Evolutionary conservation across 2,888 invertebrate genomes (phyloP).

Genomic region (Monoplex corrugatus): DNA sequence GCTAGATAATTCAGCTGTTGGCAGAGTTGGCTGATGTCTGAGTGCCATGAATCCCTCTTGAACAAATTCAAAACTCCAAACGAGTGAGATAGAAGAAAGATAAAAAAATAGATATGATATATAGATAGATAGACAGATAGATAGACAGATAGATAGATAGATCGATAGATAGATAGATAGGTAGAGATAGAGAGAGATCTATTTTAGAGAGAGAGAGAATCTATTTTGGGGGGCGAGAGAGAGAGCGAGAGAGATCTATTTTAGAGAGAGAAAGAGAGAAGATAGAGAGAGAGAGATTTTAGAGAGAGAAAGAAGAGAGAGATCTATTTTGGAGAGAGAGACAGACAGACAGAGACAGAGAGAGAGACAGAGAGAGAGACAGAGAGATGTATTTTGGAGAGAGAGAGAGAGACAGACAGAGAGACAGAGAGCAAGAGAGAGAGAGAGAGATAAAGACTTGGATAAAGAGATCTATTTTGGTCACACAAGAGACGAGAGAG

Average conservation of each 20-base stretch:
- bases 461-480: too few relatives aligned
- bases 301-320: neutral
- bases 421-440: neutral
- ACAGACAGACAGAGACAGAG: neutral
- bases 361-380: neutral
- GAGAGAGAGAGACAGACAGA: too few relatives aligned
- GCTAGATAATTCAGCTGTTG: too few relatives aligned
- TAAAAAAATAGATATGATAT: neutral
- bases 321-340: neutral
- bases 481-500: neutral
- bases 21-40: too few relatives aligned
- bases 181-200: too few relatives aligned
- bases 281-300: neutral
- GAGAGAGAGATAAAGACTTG: neutral
- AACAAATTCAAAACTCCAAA: too few relatives aligned
- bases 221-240: neutral
- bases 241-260: neutral
- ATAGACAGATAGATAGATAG: too few relatives aligned
- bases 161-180: neutral
- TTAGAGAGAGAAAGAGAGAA: neutral
- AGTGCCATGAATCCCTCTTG: too few relatives aligned
- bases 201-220: neutral
- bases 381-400: too few relatives aligned
- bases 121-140: neutral
- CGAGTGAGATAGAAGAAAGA: too few relatives aligned